These are phyloP conservation scores for Ephestia elutella DNA, from an alignment of 1,140 invertebrate genomes.

Conservation along the genomic window DNA sequence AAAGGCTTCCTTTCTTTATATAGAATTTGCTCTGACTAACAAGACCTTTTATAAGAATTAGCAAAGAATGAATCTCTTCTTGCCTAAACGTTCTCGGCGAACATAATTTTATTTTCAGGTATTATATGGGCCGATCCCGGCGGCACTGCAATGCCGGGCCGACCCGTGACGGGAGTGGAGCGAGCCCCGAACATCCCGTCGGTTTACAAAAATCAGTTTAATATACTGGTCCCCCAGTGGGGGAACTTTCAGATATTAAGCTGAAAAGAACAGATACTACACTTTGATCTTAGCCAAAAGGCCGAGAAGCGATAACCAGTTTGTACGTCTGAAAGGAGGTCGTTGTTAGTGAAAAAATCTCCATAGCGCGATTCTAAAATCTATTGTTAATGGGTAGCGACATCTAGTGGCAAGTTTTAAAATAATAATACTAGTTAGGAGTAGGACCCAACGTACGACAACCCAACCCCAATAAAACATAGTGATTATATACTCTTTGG, in stretches of 20 bases:
- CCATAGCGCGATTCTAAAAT: neutral
- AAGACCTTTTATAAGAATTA: too few species aligned
- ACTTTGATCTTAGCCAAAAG: slow-evolving; percentile 10
- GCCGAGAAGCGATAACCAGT: slow-evolving; percentile 3
- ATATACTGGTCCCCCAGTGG: slow-evolving; percentile 18
- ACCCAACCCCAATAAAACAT: too few species aligned
- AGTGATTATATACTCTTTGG: too few species aligned
- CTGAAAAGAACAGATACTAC: slow-evolving; percentile 9
- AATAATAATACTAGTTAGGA: too few species aligned
- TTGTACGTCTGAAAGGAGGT: neutral
- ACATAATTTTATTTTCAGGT: neutral
- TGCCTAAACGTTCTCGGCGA: too few species aligned
- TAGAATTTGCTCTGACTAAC: too few species aligned
- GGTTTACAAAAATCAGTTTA: slow-evolving; percentile 17
- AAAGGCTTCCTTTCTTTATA: too few species aligned
- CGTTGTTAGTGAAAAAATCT: neutral
- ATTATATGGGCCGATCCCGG: slow-evolving; percentile 6
- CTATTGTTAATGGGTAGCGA: neutral
- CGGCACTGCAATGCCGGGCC: slow-evolving; percentile 9
- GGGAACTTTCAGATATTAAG: slow-evolving; percentile 10
- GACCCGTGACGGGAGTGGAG: slow-evolving; percentile 8
- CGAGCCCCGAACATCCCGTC: slow-evolving; percentile 13
- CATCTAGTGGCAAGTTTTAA: neutral
- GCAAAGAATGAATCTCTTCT: too few species aligned
- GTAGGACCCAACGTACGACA: too few species aligned